Evolutionary conservation across 2,113 vertebrate genomes (phyloP).

Genomic region (Dolichotis patagonum): DNA sequence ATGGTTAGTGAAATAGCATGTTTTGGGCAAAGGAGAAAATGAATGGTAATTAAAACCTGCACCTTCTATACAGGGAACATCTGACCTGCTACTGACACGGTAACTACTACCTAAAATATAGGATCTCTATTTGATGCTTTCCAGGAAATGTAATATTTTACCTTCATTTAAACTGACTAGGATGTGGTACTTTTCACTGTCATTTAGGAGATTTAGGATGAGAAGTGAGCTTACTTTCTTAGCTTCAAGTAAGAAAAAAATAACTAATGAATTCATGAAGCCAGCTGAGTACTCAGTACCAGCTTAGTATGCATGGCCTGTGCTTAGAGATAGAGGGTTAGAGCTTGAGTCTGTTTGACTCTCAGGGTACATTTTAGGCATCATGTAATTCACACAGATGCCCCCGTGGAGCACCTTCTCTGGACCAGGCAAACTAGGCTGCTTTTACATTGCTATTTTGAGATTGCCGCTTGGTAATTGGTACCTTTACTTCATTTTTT

Average conservation of each 20-base stretch:
- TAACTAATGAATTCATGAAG: neutral
- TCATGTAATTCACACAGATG: neutral
- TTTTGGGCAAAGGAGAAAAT: neutral
- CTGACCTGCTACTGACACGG: rapidly evolving
- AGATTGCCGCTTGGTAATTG: conserved; percentile 30
- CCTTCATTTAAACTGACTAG: neutral
- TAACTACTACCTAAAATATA: neutral
- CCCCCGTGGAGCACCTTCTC: neutral
- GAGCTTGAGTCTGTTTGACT: neutral
- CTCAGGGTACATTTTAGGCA: neutral
- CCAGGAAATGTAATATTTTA: neutral
- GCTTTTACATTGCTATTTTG: conserved; percentile 39
- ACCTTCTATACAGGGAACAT: neutral
- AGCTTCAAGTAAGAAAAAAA: neutral
- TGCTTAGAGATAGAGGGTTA: neutral
- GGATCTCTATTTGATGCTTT: neutral
- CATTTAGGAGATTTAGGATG: neutral
- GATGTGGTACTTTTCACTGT: neutral
- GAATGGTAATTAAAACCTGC: neutral
- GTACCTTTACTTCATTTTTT: neutral
- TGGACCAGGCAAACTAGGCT: neutral
- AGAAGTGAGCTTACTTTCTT: neutral
- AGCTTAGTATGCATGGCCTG: neutral
- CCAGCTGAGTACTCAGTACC: neutral
- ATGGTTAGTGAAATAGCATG: neutral